Evolutionary conservation across 2,113 vertebrate genomes (phyloP).

Genomic region (Rousettus leschenaultii): DNA sequence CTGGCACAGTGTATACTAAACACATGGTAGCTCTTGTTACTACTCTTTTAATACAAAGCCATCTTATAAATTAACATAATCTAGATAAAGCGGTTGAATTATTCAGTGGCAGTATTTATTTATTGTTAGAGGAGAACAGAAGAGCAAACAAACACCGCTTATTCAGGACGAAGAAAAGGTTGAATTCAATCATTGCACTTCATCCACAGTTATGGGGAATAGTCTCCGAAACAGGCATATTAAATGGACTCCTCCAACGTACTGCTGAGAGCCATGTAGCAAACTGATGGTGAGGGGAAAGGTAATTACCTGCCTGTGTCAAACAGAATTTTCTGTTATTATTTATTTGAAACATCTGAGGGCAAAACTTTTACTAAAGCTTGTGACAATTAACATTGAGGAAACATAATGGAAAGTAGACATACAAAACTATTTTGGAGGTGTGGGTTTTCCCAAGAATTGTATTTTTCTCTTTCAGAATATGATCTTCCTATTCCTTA

Average conservation of each 20-base stretch:
- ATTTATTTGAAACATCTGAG: conserved; percentile 11
- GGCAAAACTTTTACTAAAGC: not conserved
- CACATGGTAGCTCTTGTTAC: not conserved
- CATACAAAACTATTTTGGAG: not conserved
- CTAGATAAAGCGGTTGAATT: not conserved
- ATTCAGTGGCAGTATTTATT: not conserved
- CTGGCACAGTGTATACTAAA: not conserved
- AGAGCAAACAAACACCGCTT: not conserved
- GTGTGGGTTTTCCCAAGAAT: not conserved
- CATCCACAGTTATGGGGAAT: not conserved
- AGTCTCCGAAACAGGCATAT: not conserved
- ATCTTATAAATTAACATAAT: not conserved
- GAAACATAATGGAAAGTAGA: not conserved
- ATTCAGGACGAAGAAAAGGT: not conserved
- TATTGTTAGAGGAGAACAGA: conserved; percentile 21
- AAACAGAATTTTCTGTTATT: not conserved
- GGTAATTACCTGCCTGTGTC: not conserved
- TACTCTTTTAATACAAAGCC: not conserved
- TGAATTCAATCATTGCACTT: not conserved
- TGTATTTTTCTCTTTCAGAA: not conserved
- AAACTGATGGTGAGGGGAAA: not conserved
- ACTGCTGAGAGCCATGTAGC: not conserved
- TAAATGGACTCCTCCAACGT: not conserved
- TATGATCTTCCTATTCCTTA: not conserved
- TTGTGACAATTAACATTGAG: not conserved